Evolutionary conservation across 2,888 invertebrate genomes (phyloP).

Genomic region (Caenorhabditis panamensis): DNA sequence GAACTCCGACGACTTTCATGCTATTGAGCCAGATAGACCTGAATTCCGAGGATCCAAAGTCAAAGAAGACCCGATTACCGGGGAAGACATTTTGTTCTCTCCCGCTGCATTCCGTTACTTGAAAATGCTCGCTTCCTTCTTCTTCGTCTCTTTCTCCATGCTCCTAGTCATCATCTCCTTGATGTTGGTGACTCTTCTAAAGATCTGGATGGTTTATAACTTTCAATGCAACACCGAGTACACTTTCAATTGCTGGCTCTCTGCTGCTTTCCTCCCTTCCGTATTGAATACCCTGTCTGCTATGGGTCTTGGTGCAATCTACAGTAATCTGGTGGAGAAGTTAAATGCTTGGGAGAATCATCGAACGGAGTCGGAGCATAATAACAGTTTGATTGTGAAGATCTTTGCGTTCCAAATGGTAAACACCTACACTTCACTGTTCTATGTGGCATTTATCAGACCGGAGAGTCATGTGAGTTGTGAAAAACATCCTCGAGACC

Average conservation of each 20-base stretch:
- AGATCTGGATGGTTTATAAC: conserved; percentile 62
- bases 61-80: conserved; percentile 81
- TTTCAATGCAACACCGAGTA: conserved; percentile 64
- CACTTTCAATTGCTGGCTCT: conserved; percentile 70
- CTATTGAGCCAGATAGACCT: conserved; percentile 83
- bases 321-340: conserved; percentile 81
- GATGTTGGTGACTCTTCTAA: conserved; percentile 67
- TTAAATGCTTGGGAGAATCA: conserved; percentile 82
- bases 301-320: conserved; percentile 82
- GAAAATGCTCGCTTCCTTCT: conserved; percentile 60
- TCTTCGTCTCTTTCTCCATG: conserved; percentile 65
- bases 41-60: conserved; percentile 77
- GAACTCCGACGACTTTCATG: conserved; percentile 83
- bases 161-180: conserved; percentile 67
- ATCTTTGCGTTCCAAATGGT: conserved; percentile 84
- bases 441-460: conserved; percentile 83
- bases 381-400: conserved; percentile 83
- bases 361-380: conserved; percentile 82
- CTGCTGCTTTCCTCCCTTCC: conserved; percentile 82
- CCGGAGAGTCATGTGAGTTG: conserved; percentile 78
- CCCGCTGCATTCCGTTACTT: conserved; percentile 76
- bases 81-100: conserved; percentile 82
- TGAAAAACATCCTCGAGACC: background rate
- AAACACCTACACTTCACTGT: conserved; percentile 83
- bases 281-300: conserved; percentile 83